Percentiles rank a stretch among this genome's conserved stretches.
phyloP scores from a whole-genome alignment of 2,888 invertebrate species.

The Philonicus albiceps region DNA sequence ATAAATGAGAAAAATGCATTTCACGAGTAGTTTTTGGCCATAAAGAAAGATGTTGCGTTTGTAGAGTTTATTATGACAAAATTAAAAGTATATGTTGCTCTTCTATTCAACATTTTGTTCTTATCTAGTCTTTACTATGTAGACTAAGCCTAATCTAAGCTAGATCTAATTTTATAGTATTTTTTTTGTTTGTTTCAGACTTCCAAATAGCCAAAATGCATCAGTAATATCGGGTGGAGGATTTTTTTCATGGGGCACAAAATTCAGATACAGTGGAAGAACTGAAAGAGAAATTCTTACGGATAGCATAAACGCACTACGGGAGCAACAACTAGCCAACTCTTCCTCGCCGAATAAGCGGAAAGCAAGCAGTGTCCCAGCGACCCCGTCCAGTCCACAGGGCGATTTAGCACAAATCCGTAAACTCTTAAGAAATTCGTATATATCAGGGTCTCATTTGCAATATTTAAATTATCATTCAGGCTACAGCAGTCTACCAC shows the following conservation, averaged over 20 bases:
- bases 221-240: constrained; percentile 90
- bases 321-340: constrained; percentile 70
- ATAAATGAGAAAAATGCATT: no score
- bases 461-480: constrained; percentile 51
- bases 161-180: not conserved
- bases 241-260: constrained; percentile 92
- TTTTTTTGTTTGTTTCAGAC: constrained; percentile 65
- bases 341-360: constrained; percentile 68
- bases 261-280: constrained; percentile 91
- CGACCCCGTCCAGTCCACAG: constrained; percentile 82
- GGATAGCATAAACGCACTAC: constrained; percentile 74
- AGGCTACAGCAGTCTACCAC: constrained; percentile 86
- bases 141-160: not conserved
- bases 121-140: no score
- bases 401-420: constrained; percentile 67
- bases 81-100: no score
- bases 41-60: no score
- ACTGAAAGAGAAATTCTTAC: constrained; percentile 92
- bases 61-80: no score
- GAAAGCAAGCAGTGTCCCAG: constrained; percentile 87
- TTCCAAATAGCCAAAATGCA: constrained; percentile 86
- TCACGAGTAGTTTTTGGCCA: no score
- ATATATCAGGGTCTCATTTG: constrained; percentile 53
- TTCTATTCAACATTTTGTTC: no score
- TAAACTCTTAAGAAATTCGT: constrained; percentile 57